phyloP scores from a whole-genome alignment of 2,797 vertebrate genomes.

The Lates japonicus region DNA sequence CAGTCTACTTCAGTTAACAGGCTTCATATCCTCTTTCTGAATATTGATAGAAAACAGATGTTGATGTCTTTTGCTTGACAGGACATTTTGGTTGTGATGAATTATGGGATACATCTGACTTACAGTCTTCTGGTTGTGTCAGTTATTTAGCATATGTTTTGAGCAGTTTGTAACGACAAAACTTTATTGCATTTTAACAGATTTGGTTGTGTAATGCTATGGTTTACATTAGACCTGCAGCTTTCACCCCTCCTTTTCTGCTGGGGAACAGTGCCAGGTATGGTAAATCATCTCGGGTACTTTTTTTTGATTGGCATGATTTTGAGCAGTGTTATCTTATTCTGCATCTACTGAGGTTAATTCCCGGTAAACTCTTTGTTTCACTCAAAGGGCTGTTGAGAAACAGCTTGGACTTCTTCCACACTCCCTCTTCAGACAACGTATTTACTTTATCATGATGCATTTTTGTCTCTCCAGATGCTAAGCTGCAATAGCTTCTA shows the following conservation, averaged over 20 bases:
- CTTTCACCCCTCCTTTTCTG: constrained; percentile 12
- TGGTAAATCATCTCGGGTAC: constrained; percentile 54
- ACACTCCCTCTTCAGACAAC: constrained; percentile 51
- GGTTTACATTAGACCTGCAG: background rate
- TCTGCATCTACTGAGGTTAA: constrained; percentile 58
- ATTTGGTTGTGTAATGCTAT: background rate
- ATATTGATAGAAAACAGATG: constrained; percentile 74
- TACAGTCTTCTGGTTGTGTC: background rate
- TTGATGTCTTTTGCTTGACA: constrained; percentile 44
- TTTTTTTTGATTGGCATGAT: constrained; percentile 69
- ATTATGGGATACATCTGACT: constrained; percentile 37
- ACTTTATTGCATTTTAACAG: background rate
- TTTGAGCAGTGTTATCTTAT: constrained; percentile 64
- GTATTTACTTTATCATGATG: constrained; percentile 46
- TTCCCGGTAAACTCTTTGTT: constrained; percentile 57
- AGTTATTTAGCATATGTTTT: constrained; percentile 20
- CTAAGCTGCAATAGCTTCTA: background rate
- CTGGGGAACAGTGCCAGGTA: constrained; percentile 23
- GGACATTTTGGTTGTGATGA: constrained; percentile 40
- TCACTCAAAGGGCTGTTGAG: constrained; percentile 68
- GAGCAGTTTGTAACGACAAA: constrained; percentile 10
- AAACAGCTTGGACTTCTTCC: constrained; percentile 72
- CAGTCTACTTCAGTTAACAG: constrained; percentile 47
- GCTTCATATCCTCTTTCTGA: constrained; percentile 51
- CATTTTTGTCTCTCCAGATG: constrained; percentile 43